Base-by-base conservation (phyloP, 2,797 vertebrate genomes). In the Characodon lateralis region DNA sequence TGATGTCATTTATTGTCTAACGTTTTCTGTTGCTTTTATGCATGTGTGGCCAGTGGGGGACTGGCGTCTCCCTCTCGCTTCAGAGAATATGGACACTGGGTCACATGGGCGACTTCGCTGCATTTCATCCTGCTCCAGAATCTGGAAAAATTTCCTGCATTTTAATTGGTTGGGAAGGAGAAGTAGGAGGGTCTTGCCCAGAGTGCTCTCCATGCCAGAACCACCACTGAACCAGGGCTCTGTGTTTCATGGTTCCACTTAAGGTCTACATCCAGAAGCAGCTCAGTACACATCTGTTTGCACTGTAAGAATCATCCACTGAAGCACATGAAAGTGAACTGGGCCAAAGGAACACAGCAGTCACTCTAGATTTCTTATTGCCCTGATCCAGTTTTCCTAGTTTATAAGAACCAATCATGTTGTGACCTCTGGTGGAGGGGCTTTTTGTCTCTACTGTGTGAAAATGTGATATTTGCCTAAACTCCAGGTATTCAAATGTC, bases 401-500 rank as follows among this genome's bases (percentile, higher is more conserved):
- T 79, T 87, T 75, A 71, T 87, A 83, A 87, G 71, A 91, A 87
- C 70, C 82, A 69, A 18, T 14, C 76, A 31, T 87, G 83, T 83
- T 81, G 83, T 87, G 89, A 89, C 88, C 74, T 85, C 88, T 81
- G 92, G 89, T 89, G 91, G 91, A 85, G 84, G 82, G 80, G 80
- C 82, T 87, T 78, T 80, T 87, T 93, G 91, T 93, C 88, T 92
- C 89, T 89, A 89, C 91, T 93, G 91, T 94, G 91, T 93, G 88
- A 90, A 93, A 94, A 91, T 93, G 91, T 94, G 91, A 95, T 94
- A 93, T 94, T 90, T 92, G 90, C 89, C 85, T 91, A 91, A 94
- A 85, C 90, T 96, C 95, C 92, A 95, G 94, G 94, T 95, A 94
- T 89, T 89, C 86, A 87, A 89, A 90, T 91, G 94, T 95, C 94